Percentiles rank a stretch among this genome's conserved stretches.
These are phyloP conservation scores for Glareola pratincola DNA, from an alignment of 2,113 vertebrate species.

Conservation along the genomic window DNA sequence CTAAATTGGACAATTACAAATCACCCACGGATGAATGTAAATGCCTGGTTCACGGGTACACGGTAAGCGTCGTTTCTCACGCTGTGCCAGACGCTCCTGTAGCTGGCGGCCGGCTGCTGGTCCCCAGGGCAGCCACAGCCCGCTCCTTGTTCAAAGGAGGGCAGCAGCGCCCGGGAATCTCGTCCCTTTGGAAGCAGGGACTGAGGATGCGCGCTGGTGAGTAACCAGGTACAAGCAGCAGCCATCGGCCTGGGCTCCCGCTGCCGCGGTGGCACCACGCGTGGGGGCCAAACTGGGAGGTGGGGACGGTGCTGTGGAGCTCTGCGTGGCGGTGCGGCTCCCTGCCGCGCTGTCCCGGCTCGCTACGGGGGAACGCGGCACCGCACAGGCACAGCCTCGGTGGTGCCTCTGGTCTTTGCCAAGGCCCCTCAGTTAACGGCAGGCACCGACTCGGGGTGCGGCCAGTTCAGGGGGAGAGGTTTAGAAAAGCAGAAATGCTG, in stretches of 20 bases:
- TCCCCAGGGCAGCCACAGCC: neutral
- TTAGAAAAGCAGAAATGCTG: neutral
- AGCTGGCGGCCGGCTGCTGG: neutral
- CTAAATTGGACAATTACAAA: conserved; percentile 43
- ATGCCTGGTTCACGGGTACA: neutral
- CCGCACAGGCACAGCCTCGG: neutral
- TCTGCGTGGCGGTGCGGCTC: neutral
- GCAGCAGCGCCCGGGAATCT: neutral
- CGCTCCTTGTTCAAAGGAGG: neutral
- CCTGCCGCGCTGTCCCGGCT: accelerated
- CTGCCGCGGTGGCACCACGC: neutral
- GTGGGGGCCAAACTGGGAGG: neutral
- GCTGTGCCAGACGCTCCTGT: neutral
- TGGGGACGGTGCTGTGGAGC: neutral
- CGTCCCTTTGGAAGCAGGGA: neutral
- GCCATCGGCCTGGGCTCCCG: neutral
- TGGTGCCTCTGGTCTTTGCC: accelerated
- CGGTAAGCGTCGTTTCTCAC: neutral
- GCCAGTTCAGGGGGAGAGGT: neutral
- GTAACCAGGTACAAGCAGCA: neutral
- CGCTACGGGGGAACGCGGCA: accelerated
- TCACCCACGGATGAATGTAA: neutral
- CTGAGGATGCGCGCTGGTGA: neutral
- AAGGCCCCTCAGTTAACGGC: neutral
- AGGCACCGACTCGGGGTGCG: neutral